Conservation (phyloP, 2,888 invertebrate genomes). For the Drosophila vallismaia region DNA sequence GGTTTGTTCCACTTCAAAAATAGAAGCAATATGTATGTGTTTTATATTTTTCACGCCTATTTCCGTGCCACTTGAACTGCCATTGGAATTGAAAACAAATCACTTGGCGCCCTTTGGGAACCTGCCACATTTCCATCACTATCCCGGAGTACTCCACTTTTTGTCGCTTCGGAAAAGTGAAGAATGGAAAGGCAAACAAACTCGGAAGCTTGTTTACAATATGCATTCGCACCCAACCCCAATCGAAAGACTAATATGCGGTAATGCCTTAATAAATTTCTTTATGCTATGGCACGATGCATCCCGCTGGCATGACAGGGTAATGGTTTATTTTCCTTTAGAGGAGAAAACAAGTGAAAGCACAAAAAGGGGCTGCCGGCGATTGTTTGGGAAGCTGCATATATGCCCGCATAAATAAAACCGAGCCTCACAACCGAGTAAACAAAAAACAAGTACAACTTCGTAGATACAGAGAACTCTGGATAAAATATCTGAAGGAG, state of each 20-base stretch:
- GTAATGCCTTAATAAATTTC: slow-evolving; percentile 53
- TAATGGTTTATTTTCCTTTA: background rate
- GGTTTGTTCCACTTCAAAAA: slow-evolving; percentile 40
- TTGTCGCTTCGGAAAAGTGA: slow-evolving; percentile 22
- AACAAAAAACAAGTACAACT: slow-evolving; percentile 23
- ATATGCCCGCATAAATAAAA: slow-evolving; percentile 39
- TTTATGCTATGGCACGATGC: slow-evolving; percentile 41
- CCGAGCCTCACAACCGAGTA: slow-evolving; percentile 31
- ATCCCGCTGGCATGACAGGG: slow-evolving; percentile 9
- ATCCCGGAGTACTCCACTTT: slow-evolving; percentile 8
- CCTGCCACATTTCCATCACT: slow-evolving; percentile 37
- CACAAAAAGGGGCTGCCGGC: slow-evolving; percentile 2
- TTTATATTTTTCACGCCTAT: slow-evolving; percentile 2
- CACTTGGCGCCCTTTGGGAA: slow-evolving; percentile 31
- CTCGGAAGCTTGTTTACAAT: slow-evolving; percentile 28
- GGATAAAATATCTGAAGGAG: background rate
- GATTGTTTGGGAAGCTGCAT: slow-evolving; percentile 23
- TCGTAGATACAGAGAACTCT: slow-evolving; percentile 18
- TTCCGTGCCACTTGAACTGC: slow-evolving; percentile 12
- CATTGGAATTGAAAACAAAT: slow-evolving; percentile 22
- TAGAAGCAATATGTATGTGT: slow-evolving; percentile 7
- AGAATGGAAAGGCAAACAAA: background rate
- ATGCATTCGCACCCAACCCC: slow-evolving; percentile 14
- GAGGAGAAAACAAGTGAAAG: background rate
- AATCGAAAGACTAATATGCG: slow-evolving; percentile 32